A percentile compares a stretch with the other conserved stretches of the same genome.
Evolutionary conservation across 2,888 invertebrate genomes (phyloP).

Genomic region (Auanema sp.): DNA sequence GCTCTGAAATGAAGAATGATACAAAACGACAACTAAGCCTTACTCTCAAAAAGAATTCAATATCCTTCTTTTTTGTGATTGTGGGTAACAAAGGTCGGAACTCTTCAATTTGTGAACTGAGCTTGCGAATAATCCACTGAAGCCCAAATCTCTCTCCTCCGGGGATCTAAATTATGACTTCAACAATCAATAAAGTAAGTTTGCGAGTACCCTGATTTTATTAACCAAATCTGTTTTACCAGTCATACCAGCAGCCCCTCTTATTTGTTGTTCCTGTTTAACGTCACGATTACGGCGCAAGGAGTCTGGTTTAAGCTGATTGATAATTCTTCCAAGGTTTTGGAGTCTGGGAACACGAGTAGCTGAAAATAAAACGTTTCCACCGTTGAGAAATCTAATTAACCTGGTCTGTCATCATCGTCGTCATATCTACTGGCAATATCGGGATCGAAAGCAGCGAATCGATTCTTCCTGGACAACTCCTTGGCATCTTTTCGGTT

Average conservation of each 20-base stretch:
- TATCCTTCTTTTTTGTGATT: constrained; percentile 30
- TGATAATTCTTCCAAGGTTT: not conserved
- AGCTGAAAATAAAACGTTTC: not conserved
- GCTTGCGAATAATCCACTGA: constrained; percentile 35
- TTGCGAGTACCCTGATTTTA: constrained; percentile 20
- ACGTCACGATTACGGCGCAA: not conserved
- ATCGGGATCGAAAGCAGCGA: constrained; percentile 48
- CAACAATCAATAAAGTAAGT: not conserved
- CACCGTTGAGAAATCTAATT: not conserved
- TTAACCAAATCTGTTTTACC: constrained; percentile 24
- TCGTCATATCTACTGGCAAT: constrained; percentile 51
- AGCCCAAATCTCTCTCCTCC: constrained; percentile 22
- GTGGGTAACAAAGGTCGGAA: constrained; percentile 34
- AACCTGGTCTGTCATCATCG: constrained; percentile 46
- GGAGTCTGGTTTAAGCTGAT: not conserved
- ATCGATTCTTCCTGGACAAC: constrained; percentile 31
- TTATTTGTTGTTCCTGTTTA: not conserved
- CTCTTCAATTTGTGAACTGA: constrained; percentile 38
- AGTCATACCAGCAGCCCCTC: not conserved
- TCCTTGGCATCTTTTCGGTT: constrained; percentile 42
- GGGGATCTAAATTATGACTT: constrained; percentile 4
- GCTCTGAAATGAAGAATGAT: constrained; percentile 17
- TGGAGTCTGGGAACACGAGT: not conserved
- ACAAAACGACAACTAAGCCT: not conserved
- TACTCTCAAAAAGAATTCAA: constrained; percentile 42